phyloP scores from a whole-genome alignment of 2,888 invertebrate genomes.

The Drosophila fulvimacula region DNA sequence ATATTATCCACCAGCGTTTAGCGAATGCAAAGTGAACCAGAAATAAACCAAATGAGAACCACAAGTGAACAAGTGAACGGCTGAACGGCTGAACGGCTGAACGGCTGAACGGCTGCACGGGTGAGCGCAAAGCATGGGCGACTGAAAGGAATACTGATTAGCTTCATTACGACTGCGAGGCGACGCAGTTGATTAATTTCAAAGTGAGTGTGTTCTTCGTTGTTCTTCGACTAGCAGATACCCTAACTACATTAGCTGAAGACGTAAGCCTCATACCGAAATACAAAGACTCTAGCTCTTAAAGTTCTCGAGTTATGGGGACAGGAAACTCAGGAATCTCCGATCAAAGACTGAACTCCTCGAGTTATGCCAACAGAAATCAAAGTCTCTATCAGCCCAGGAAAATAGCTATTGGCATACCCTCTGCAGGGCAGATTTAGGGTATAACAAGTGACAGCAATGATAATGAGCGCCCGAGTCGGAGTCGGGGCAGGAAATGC shows the following conservation, averaged over 20 bases:
- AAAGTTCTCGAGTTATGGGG: not conserved
- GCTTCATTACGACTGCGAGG: conserved; percentile 33
- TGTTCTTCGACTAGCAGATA: not conserved
- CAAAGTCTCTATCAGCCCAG: too few relatives aligned
- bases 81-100: conserved; percentile 5
- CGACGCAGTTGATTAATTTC: conserved; percentile 40
- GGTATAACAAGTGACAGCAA: conserved; percentile 6
- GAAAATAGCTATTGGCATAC: not conserved
- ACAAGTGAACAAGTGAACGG: conserved; percentile 7
- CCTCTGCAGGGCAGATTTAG: not conserved
- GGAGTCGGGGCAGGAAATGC: conserved; percentile 12
- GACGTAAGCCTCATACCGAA: not conserved
- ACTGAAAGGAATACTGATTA: conserved; percentile 44
- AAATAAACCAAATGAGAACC: conserved; percentile 2
- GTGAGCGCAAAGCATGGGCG: conserved; percentile 1
- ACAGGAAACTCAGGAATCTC: too few relatives aligned
- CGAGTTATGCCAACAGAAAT: too few relatives aligned
- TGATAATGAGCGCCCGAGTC: conserved; percentile 6
- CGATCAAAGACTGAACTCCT: too few relatives aligned
- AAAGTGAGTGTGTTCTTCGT: not conserved
- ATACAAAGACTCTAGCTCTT: not conserved
- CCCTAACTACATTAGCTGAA: not conserved
- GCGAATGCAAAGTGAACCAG: conserved; percentile 6
- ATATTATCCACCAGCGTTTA: conserved; percentile 16
- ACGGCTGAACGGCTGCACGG: too few relatives aligned